Base-by-base conservation (phyloP, 2,113 vertebrate genomes). In the Orientallactaga bullata region DNA sequence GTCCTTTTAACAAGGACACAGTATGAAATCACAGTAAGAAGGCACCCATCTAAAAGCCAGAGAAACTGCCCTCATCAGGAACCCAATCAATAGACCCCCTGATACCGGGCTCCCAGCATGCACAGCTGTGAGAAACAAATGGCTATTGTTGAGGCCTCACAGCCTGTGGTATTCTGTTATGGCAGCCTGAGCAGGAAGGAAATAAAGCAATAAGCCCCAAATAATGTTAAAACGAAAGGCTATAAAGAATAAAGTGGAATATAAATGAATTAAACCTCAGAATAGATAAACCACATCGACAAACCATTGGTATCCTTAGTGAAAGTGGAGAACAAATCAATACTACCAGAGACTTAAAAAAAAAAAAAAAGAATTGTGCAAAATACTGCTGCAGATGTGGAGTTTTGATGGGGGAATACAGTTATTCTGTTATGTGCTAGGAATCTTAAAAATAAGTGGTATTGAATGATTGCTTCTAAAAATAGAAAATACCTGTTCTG, bases 221-320 rank as follows among this genome's bases (percentile, higher is more conserved):
- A 69, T 18, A 51, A 13, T 78, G 32, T 15, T 74, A 86, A 71
- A 77, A 88, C 20, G 26, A 39, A 68, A 71, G 71, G 21, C n/a
- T 30, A 23, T 83, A 71, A 71, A 37, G 80, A 60, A 68, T 82
- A 81, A 79, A 42, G n/a, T 7, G 51, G 63, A 26, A 63, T 88
- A 26, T 88, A 88, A 88, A 82, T 78, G 55, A 88, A 78, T 78
- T 42, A 26, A 78, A 89, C 4, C 65, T 79, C 32, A 61, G 87
- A 90, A 61, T 17, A 77, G 77, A 42, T 51, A 77, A 91, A 65
- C 77, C 63, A 76, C 17, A 73, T 30, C 30, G 2, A 60, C 65
- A 74, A 68, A 81, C 30, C 60, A 63, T 4, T 77, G 71, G 26
- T 47, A 23, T 55, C 51, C 42, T 88, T 91, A 86, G 82, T 60